Base-by-base conservation (phyloP, 1,140 invertebrate species). In the Euwallacea fornicatus region DNA sequence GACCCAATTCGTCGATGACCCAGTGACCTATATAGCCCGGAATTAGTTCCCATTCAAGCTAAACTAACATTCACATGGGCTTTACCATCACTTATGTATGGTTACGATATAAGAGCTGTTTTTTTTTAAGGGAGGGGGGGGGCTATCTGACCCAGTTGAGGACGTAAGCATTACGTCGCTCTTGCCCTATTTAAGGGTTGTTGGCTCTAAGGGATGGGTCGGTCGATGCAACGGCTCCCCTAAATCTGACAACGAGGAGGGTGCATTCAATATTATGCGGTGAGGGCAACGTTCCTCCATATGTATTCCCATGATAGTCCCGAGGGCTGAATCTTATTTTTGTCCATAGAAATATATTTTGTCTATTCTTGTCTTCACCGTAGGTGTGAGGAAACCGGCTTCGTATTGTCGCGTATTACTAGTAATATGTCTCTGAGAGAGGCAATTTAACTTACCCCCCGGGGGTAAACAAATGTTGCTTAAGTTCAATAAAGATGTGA, bases 1-100 rank as follows among this genome's bases (percentile, higher is more conserved):
- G 2, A 3, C 55, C 46, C 21, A 33, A 33, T 50, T 13, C 13
- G 47, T 50, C 47, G 47, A 10, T 50, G 47, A 50, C 47, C 47
- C 16, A 56, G 55, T 56, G 55, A 9, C 55, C 55, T 56, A 56
- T 9, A 56, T n/a, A 56, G 21, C 55, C 16, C 46, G 13, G 47
- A 33, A 56, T 16, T 56, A 15, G 13, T 13, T 9, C 16, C 21
- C 55, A 56, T 56, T 56, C 55, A 56, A 9, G 10, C 16, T 50
- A 50, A 33, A 33, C 47, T 13, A 13, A 50, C 10, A 13, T 13
- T 13, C 47, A 50, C 13, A 2, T 50, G 10, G 10, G 10, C 10
- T 50, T 10, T 50, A 11, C 47, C 10, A 50, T 50, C 10, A 10
- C 13, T 50, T 50, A 11, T 10, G 47, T 50, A 50, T 50, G 47